phyloP scores from a whole-genome alignment of 2,888 invertebrate genomes.

The Agrotis ipsilon region DNA sequence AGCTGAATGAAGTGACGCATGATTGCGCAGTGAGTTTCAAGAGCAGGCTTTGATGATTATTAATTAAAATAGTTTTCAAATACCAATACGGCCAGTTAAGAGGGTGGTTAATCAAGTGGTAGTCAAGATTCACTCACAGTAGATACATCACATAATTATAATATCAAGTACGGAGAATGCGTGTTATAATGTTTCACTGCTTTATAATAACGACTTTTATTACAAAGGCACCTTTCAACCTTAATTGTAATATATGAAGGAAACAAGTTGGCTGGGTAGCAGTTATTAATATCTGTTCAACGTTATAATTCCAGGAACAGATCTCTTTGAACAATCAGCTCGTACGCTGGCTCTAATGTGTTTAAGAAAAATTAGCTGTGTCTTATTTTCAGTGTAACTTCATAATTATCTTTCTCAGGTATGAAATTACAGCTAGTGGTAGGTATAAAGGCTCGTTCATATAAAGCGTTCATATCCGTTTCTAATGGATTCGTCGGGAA shows the following conservation, averaged over 20 bases:
- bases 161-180: too few relatives aligned
- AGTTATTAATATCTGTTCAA: not conserved
- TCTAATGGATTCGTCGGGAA: too few relatives aligned
- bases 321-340: not conserved
- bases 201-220: not conserved
- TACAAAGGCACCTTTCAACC: not conserved
- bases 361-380: not conserved
- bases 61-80: constrained; percentile 18
- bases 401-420: not conserved
- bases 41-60: constrained; percentile 11
- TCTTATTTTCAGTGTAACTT: constrained; percentile 4
- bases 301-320: not conserved
- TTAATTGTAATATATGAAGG: not conserved
- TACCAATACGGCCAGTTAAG: not conserved
- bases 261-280: not conserved
- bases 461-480: too few relatives aligned
- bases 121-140: not conserved
- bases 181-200: not conserved
- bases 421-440: not conserved
- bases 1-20: constrained; percentile 26
- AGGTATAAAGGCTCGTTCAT: too few relatives aligned
- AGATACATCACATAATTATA: too few relatives aligned
- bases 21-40: constrained; percentile 3
- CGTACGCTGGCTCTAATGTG: not conserved
- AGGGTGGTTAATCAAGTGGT: constrained; percentile 6